These are phyloP conservation scores for Leptopilina drosophilae DNA, from an alignment of 2,888 invertebrate genomes.

Conservation along the genomic window DNA sequence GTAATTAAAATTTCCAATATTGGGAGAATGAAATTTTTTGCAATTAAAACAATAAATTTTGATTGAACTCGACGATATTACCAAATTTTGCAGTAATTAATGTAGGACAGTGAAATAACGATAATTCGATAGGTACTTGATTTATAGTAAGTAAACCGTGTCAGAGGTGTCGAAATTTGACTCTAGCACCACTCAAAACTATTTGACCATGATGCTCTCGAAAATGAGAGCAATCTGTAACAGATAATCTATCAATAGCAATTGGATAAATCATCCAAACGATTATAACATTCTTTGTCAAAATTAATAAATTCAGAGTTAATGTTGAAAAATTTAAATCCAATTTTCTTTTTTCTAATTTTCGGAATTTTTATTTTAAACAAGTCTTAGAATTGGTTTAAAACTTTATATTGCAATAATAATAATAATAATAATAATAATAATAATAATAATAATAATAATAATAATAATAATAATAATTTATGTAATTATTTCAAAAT, in stretches of 20 bases:
- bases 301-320: not conserved
- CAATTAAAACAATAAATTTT: not conserved
- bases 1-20: too few species aligned
- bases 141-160: conserved; percentile 75
- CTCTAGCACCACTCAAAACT: conserved; percentile 54
- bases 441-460: too few species aligned
- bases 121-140: conserved; percentile 51
- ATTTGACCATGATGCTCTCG: conserved; percentile 48
- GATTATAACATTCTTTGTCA: not conserved
- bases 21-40: not conserved
- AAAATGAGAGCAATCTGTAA: conserved; percentile 57
- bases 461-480: too few species aligned
- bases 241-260: conserved; percentile 57
- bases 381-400: too few species aligned
- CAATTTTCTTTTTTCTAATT: not conserved
- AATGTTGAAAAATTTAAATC: not conserved
- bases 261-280: conserved; percentile 51
- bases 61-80: not conserved
- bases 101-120: not conserved
- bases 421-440: too few species aligned
- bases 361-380: not conserved
- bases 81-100: not conserved
- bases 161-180: conserved; percentile 69
- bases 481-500: too few species aligned
- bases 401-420: too few species aligned